phyloP scores from a whole-genome alignment of 2,888 invertebrate species.

The Mimachlamys varia region DNA sequence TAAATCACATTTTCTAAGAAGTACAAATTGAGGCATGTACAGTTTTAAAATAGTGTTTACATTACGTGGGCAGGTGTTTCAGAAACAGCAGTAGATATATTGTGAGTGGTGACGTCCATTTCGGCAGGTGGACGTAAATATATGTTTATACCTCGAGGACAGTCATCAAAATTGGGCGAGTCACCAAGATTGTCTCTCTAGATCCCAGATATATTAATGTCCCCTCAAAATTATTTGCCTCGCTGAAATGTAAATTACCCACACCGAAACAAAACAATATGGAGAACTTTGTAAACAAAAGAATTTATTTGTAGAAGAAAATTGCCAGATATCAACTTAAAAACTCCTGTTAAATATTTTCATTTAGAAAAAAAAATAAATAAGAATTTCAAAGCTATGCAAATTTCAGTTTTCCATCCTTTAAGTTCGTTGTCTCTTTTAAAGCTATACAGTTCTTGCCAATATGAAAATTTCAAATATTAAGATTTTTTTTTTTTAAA shows the following conservation, averaged over 20 bases:
- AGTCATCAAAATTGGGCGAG: constrained; percentile 13
- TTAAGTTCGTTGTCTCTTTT: no score
- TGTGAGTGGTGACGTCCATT: neutral
- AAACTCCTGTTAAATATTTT: no score
- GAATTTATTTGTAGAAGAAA: neutral
- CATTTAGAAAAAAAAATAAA: no score
- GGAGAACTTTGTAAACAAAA: neutral
- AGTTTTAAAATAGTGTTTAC: neutral
- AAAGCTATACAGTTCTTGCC: no score
- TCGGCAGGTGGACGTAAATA: constrained; percentile 7
- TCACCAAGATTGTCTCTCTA: neutral
- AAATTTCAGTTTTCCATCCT: no score
- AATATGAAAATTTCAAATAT: no score
- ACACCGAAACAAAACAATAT: neutral
- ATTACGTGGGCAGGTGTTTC: neutral
- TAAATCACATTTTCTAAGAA: neutral
- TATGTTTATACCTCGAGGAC: neutral
- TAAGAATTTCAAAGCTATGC: no score
- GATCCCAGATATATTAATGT: neutral
- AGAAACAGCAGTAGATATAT: neutral
- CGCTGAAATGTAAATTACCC: neutral
- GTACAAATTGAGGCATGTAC: neutral
- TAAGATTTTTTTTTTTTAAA: no score
- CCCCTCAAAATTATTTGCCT: neutral
- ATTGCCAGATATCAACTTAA: no score